Evolutionary conservation across 2,113 vertebrate genomes (phyloP), one percentile per base, ranked within the genome.

Genomic region (Catharus fuscescens): DNA sequence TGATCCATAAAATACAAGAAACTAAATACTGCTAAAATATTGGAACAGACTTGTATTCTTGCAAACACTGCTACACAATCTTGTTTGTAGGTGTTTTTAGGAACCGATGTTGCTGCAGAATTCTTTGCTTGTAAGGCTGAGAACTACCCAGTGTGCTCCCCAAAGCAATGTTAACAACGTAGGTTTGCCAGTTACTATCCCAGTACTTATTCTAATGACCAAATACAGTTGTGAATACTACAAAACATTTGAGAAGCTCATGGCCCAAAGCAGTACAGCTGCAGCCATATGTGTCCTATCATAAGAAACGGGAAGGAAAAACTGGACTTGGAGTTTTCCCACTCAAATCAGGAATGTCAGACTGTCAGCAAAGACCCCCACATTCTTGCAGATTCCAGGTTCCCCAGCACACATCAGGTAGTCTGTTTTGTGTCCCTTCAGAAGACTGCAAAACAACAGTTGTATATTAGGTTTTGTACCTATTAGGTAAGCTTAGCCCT

Each of bases 291-390:
- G 64, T 31, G 17, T 70, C 38, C 64, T 86, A 56, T 71, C 64
- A 59, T 7, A 66, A 74, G 47, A 84, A 88, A 86, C 80, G 84
- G 64, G 86, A 94, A 92, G 45, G 32, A 57, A 95, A 83, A 87
- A 25, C 40, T 42, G 40, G 48, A 67, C 36, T 50, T 84, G 44
- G n/a, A 14, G 6, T 85, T 96, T 92, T 71, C 57, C 48, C 4
- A 0, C 65, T 89, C 2, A 5, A 76, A 83, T 29, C 70, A 67
- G 70, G 70, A 72, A 82, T 50, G 53, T 72, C 78, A 72, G 74
- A 57, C 31, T 91, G 80, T 54, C 91, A 92, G 36, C 70, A 95
- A 36, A 32, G 61, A 91, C 45, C 28, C 28, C 69, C 70, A 52
- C 36, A 57, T 48, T 72, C 66, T 32, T 72, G 45, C 73, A 67